A percentile compares a stretch with the other conserved stretches of the same genome.
phyloP scores from a whole-genome alignment of 2,797 vertebrate species.

The Paguma larvata region DNA sequence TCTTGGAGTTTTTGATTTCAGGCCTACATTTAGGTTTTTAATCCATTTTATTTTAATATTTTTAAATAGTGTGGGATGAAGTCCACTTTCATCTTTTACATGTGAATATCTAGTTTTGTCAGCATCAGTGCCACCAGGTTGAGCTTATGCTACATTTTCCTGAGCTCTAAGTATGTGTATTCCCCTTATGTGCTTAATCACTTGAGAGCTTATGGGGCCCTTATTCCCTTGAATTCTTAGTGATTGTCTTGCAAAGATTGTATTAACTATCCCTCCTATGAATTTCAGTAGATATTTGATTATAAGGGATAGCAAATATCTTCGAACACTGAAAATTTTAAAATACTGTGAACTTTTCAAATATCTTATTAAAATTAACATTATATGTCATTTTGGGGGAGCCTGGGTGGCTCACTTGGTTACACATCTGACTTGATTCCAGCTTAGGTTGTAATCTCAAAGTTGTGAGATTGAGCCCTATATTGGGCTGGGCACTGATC shows the following conservation, averaged over 20 bases:
- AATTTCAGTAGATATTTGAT: background rate
- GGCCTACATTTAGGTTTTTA: background rate
- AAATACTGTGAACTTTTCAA: background rate
- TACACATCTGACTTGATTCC: too few species aligned
- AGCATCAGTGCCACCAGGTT: background rate
- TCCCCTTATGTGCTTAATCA: background rate
- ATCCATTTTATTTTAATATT: background rate
- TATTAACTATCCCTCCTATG: background rate
- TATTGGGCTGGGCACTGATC: too few species aligned
- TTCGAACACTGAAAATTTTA: background rate
- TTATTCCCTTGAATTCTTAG: background rate
- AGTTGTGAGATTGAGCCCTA: too few species aligned
- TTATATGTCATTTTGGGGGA: background rate
- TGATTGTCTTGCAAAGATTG: background rate
- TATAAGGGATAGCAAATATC: background rate
- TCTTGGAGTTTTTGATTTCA: background rate
- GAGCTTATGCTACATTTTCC: background rate
- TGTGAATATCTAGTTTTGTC: background rate
- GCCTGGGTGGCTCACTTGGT: too few species aligned
- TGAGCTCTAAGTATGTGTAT: background rate
- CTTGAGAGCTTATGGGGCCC: background rate
- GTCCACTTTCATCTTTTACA: background rate
- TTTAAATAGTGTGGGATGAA: background rate
- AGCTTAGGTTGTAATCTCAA: too few species aligned
- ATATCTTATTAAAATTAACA: background rate